Percentiles rank a stretch among this genome's conserved stretches.
Evolutionary conservation across 2,888 invertebrate genomes (phyloP).

Genomic region (Mayetiola destructor): DNA sequence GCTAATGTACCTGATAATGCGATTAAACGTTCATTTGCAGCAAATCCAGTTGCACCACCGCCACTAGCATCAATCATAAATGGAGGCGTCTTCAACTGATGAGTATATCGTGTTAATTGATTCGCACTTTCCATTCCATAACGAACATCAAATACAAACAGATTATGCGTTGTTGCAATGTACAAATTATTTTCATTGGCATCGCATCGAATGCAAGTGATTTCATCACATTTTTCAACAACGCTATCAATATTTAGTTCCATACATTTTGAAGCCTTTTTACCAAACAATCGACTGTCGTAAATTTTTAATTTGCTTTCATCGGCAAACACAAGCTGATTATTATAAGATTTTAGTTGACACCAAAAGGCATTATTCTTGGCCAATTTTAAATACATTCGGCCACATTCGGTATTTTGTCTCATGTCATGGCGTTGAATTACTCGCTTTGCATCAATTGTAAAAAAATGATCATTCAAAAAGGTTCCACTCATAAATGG

Average conservation of each 20-base stretch:
- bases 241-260: background rate
- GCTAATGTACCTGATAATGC: background rate
- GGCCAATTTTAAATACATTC: constrained; percentile 3
- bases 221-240: background rate
- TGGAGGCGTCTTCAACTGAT: background rate
- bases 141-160: constrained; percentile 1
- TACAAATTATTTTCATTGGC: constrained; percentile 7
- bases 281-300: constrained; percentile 5
- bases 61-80: background rate
- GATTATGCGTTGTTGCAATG: background rate
- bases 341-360: background rate
- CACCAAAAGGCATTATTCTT: constrained; percentile 5
- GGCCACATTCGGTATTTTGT: background rate
- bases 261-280: constrained; percentile 6
- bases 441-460: background rate
- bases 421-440: background rate
- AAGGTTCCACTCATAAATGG: background rate
- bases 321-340: background rate
- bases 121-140: constrained; percentile 8
- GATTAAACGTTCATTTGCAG: constrained; percentile 3
- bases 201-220: background rate
- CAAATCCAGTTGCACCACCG: background rate
- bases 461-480: background rate
- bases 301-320: background rate
- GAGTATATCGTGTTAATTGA: constrained; percentile 2